phyloP scores from a whole-genome alignment of 2,888 invertebrate genomes.

The Acanthopleura granulata region DNA sequence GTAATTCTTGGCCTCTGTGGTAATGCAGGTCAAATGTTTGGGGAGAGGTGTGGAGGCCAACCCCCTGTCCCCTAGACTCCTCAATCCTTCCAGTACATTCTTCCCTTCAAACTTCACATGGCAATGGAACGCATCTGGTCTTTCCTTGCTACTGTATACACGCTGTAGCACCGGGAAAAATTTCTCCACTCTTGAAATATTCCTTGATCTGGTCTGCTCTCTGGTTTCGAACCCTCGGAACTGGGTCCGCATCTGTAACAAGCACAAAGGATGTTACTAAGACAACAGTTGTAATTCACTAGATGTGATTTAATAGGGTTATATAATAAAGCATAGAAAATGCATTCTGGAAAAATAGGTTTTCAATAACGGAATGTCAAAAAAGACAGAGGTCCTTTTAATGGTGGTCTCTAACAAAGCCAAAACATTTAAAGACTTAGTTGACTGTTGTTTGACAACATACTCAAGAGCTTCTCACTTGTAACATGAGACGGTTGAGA shows the following conservation, averaged over 20 bases:
- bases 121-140: conserved; percentile 38
- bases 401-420: too few species aligned
- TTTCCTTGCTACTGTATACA: neutral
- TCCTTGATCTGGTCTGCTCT: neutral
- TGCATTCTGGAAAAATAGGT: too few species aligned
- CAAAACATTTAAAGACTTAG: too few species aligned
- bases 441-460: too few species aligned
- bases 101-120: conserved; percentile 53
- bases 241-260: conserved; percentile 38
- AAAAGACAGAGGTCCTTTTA: too few species aligned
- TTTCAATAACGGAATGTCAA: too few species aligned
- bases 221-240: conserved; percentile 35
- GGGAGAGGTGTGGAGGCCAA: conserved; percentile 50
- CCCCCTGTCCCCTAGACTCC: conserved; percentile 48
- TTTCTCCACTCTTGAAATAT: neutral
- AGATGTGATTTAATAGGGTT: too few species aligned
- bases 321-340: too few species aligned
- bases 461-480: too few species aligned
- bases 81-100: conserved; percentile 54
- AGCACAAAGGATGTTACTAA: neutral
- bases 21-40: conserved; percentile 46
- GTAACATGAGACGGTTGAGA: too few species aligned
- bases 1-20: conserved; percentile 47
- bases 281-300: too few species aligned
- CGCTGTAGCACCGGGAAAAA: neutral